Conservation (phyloP, 2,113 vertebrate species). For the Sminthopsis crassicaudata region DNA sequence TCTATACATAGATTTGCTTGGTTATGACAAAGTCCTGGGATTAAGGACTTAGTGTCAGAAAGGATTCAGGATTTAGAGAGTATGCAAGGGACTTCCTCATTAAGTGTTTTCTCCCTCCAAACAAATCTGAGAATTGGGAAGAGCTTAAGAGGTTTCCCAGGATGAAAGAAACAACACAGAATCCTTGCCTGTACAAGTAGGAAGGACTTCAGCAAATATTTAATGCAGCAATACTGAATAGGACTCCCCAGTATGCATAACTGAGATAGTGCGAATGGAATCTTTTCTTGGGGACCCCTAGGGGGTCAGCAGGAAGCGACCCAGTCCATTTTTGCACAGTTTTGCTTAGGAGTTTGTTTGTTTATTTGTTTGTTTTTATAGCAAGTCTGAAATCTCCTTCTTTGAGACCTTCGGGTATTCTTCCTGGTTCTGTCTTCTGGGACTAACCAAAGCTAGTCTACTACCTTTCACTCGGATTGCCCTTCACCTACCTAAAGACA, state of each 20-base stretch:
- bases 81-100: slow-evolving; percentile 9
- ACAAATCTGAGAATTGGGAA: background rate
- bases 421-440: background rate
- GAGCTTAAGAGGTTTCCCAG: background rate
- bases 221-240: background rate
- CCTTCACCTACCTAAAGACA: background rate
- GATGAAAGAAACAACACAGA: background rate
- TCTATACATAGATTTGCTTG: background rate
- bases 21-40: background rate
- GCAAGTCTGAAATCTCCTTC: background rate
- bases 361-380: background rate
- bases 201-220: background rate
- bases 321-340: background rate
- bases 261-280: background rate
- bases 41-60: background rate
- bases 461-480: background rate
- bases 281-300: background rate
- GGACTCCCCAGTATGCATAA: background rate
- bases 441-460: background rate
- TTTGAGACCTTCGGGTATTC: background rate
- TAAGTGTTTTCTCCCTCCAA: background rate
- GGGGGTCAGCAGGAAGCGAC: background rate
- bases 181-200: background rate
- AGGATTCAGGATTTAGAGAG: background rate
- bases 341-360: background rate